Percentiles rank a stretch among this genome's conserved stretches.
phyloP scores from a whole-genome alignment of 2,797 vertebrate genomes.

The Telmatherina bonti region DNA sequence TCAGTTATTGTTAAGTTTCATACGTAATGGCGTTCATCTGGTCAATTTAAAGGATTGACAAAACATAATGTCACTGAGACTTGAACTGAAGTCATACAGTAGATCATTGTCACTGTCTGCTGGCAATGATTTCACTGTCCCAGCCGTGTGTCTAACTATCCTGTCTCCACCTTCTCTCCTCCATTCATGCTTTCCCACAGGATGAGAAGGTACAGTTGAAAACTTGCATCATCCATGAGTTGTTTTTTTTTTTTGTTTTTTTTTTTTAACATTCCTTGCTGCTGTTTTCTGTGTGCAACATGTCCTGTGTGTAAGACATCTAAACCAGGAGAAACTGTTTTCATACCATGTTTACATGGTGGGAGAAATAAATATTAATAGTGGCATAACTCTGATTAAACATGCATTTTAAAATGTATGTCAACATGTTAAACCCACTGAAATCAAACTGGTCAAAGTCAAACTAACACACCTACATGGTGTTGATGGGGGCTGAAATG shows the following conservation, averaged over 20 bases:
- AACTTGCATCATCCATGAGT: constrained; percentile 42
- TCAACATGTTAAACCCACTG: not conserved
- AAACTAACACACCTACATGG: no score
- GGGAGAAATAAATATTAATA: not conserved
- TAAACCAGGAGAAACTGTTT: not conserved
- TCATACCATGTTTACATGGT: not conserved
- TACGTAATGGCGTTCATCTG: not conserved
- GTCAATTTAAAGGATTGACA: not conserved
- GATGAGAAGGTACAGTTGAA: constrained; percentile 95
- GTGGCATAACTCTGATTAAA: not conserved
- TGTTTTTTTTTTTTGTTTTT: constrained; percentile 4
- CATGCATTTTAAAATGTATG: not conserved
- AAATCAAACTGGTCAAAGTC: not conserved
- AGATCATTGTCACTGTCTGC: constrained; percentile 14
- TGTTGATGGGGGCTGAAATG: not conserved
- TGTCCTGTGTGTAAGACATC: not conserved
- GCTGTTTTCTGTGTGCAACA: not conserved
- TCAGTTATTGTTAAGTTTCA: not conserved
- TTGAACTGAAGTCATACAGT: constrained; percentile 7
- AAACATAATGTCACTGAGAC: not conserved
- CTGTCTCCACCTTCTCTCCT: constrained; percentile 81
- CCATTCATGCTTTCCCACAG: constrained; percentile 85
- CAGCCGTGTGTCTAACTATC: constrained; percentile 66
- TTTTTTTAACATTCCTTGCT: not conserved
- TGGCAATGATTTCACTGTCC: constrained; percentile 37